phyloP scores from a whole-genome alignment of 2,888 invertebrate genomes.

The Pollenia labialis region DNA sequence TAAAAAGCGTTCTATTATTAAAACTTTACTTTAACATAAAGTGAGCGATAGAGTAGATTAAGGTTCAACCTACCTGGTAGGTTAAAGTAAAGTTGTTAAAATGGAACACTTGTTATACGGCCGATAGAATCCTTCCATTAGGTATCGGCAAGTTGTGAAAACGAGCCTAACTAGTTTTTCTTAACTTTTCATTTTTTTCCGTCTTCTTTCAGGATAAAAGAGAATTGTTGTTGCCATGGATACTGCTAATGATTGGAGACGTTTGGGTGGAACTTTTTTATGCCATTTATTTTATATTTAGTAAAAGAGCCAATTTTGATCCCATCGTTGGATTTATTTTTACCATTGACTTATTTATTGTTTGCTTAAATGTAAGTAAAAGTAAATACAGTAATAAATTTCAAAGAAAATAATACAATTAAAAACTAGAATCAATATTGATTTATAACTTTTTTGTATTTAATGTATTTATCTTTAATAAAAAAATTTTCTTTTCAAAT shows the following conservation, averaged over 20 bases:
- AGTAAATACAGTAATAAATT: constrained; percentile 13
- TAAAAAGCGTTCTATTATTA: too few species aligned
- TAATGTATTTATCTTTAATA: constrained; percentile 20
- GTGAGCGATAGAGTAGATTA: too few species aligned
- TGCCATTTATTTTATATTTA: constrained; percentile 58
- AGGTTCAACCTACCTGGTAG: too few species aligned
- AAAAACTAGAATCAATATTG: too few species aligned
- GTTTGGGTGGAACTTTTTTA: constrained; percentile 57
- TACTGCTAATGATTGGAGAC: constrained; percentile 61
- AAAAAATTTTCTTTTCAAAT: constrained; percentile 3
- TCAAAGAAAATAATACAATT: not conserved
- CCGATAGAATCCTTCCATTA: too few species aligned
- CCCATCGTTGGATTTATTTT: constrained; percentile 69
- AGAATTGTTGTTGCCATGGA: constrained; percentile 63
- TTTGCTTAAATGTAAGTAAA: constrained; percentile 68
- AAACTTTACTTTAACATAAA: too few species aligned
- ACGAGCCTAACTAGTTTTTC: not conserved
- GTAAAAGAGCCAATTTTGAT: constrained; percentile 64
- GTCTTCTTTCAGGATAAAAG: constrained; percentile 59
- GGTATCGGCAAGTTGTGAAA: too few species aligned
- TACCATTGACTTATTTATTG: constrained; percentile 68
- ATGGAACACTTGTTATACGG: too few species aligned
- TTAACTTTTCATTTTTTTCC: not conserved
- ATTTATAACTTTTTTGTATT: not conserved
- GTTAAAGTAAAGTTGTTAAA: too few species aligned